Evolutionary conservation across 2,888 invertebrate genomes (phyloP), one percentile per base, ranked within the genome.

Genomic region (Melinopterus prodromus): DNA sequence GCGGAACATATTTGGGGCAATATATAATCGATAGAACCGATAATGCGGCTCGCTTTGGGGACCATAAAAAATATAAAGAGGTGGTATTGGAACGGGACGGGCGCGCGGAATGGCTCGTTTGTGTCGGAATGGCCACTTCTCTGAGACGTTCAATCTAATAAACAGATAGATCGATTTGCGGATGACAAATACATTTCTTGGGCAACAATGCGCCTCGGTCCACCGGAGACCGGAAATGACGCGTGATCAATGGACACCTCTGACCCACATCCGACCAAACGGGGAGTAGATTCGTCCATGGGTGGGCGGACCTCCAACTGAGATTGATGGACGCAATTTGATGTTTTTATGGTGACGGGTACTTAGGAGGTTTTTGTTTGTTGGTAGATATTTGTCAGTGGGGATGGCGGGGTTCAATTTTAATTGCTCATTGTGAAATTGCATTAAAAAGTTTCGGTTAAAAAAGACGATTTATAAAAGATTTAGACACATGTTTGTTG

Each of bases 181-280:
- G 53, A 81, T 82, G 83, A 85, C 82, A 83, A 82, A 83, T 84
- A 84, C 82, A 84, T 83, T 82, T 81, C 76, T 77, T 80, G 82
- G 82, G 83, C 82, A 82, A 84, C 81, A 83, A 84, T 82, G 80
- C 83, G 84, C 82, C 81, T 81, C 81, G 80, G 82, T 80, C 79
- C 77, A 79, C 80, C 76, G 81, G 81, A 81, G 79, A 53, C 77
- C 81, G 78, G 78, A 81, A 82, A 84, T 84, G 84, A 84, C 84
- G 84, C 81, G 82, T 84, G 84, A 84, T 84, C 84, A 84, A 84
- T 85, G 83, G 82, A 84, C 82, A 84, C 83, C 84, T 83, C 81
- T 83, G 83, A 85, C 83, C 83, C 80, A 53, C 53, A 53, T 53
- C 53, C 53, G 12, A 53, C 53, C 53, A 53, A 53, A 12, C 53